Evolutionary conservation across 1,140 invertebrate genomes (phyloP).

Genomic region (Carcinoscorpius rotundicauda): DNA sequence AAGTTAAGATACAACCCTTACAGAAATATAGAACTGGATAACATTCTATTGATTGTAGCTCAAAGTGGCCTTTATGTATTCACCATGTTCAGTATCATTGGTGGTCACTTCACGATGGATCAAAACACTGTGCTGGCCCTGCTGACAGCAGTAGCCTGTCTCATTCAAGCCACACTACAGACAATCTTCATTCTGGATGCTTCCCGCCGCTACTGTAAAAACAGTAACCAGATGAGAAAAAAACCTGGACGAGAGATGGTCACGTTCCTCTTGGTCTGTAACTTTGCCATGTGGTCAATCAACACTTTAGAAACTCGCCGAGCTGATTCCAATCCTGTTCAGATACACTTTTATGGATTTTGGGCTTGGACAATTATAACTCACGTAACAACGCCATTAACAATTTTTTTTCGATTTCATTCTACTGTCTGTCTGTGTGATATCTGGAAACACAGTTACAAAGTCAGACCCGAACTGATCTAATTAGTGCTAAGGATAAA

Average conservation of each 20-base stretch:
- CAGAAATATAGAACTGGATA: slow-evolving; percentile 78
- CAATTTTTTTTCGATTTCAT: slow-evolving; percentile 80
- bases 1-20: slow-evolving; percentile 45
- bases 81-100: slow-evolving; percentile 83
- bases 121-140: slow-evolving; percentile 64
- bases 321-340: slow-evolving; percentile 80
- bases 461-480: slow-evolving; percentile 67
- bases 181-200: slow-evolving; percentile 91
- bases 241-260: slow-evolving; percentile 82
- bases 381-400: slow-evolving; percentile 85
- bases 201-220: slow-evolving; percentile 59
- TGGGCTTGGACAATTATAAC: slow-evolving; percentile 97
- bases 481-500: not conserved
- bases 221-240: slow-evolving; percentile 59
- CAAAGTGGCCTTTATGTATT: slow-evolving; percentile 91
- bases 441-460: slow-evolving; percentile 94
- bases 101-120: slow-evolving; percentile 71
- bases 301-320: slow-evolving; percentile 81
- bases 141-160: slow-evolving; percentile 56
- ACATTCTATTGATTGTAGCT: slow-evolving; percentile 80
- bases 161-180: slow-evolving; percentile 64
- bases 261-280: slow-evolving; percentile 77
- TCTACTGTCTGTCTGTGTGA: slow-evolving; percentile 94
- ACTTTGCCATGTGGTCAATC: slow-evolving; percentile 88
- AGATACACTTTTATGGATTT: slow-evolving; percentile 73